A percentile compares a stretch with the other conserved stretches of the same genome.
Conservation (phyloP, 1,140 invertebrate species). For the Zaprionus davidi region DNA sequence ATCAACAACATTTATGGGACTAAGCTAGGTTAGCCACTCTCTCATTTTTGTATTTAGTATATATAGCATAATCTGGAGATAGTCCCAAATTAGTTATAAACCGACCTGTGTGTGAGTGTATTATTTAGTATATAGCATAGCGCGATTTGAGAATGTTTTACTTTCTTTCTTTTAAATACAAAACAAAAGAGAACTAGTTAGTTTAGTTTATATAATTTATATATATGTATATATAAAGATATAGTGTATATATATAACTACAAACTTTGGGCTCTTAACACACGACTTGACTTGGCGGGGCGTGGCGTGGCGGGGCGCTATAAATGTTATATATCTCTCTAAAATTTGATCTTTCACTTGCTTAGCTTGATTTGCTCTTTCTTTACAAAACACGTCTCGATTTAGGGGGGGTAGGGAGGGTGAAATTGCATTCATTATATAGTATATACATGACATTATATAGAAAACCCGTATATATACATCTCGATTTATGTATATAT, state of each 20-base stretch:
- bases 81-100: slow-evolving; percentile 37
- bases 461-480: slow-evolving; percentile 11
- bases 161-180: not conserved
- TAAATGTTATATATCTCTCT: not conserved
- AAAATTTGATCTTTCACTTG: not conserved
- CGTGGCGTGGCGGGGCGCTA: not conserved
- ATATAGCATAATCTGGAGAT: slow-evolving; percentile 55
- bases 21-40: slow-evolving; percentile 38
- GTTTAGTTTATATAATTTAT: slow-evolving; percentile 11
- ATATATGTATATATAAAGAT: no score
- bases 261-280: slow-evolving; percentile 3
- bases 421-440: slow-evolving; percentile 9
- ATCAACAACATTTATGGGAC: slow-evolving; percentile 32
- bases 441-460: slow-evolving; percentile 40
- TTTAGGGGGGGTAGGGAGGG: not conserved
- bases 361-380: not conserved
- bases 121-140: slow-evolving; percentile 12
- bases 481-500: slow-evolving; percentile 1
- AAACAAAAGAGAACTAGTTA: slow-evolving; percentile 7
- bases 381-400: slow-evolving; percentile 13
- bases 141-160: slow-evolving; percentile 21
- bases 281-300: not conserved
- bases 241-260: not conserved
- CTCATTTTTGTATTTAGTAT: slow-evolving; percentile 45
- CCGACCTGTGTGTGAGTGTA: slow-evolving; percentile 34